These are phyloP conservation scores for Myotis davidii DNA, from an alignment of 2,113 vertebrate species.

Conservation along the genomic window DNA sequence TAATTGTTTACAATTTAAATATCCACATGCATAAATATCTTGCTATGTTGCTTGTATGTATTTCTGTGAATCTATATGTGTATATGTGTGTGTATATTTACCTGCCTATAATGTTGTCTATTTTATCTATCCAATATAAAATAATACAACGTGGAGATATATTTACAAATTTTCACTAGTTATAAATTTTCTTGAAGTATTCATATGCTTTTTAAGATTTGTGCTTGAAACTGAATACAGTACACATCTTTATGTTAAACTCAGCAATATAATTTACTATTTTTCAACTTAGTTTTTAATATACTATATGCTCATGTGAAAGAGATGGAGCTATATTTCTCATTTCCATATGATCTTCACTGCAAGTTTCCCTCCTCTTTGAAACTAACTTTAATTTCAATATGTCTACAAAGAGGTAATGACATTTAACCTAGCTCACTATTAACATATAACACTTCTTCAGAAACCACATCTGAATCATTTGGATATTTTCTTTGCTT, in stretches of 20 bases:
- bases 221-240: neutral
- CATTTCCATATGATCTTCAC: neutral
- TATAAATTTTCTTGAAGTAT: neutral
- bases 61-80: neutral
- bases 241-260: neutral
- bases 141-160: neutral
- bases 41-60: neutral
- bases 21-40: neutral
- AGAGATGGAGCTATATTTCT: neutral
- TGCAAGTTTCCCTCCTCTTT: neutral
- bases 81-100: neutral
- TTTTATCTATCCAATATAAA: neutral
- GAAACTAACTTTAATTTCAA: neutral
- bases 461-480: neutral
- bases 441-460: neutral
- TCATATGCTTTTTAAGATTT: neutral
- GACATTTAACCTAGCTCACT: neutral
- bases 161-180: neutral
- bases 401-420: neutral
- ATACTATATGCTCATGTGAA: neutral
- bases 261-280: neutral
- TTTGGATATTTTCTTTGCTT: neutral
- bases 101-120: neutral
- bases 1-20: neutral
- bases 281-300: constrained; percentile 28